phyloP scores from a whole-genome alignment of 2,113 vertebrate genomes.

The Sander lucioperca region DNA sequence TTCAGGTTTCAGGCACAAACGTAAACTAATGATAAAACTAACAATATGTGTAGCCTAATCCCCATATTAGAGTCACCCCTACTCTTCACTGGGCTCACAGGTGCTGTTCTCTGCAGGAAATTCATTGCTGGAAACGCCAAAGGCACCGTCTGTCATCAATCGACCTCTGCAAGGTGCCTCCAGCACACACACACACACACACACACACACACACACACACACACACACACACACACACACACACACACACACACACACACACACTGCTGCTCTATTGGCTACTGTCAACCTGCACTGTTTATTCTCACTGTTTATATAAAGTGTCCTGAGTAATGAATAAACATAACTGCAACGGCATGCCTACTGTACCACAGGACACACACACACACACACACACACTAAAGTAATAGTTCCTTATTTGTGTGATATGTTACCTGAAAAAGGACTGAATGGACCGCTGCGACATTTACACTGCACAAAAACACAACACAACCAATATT shows the following conservation, averaged over 20 bases:
- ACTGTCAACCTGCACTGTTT: constrained; percentile 33
- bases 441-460: not conserved
- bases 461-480: not conserved
- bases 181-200: not conserved
- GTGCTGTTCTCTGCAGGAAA: constrained; percentile 13
- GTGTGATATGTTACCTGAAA: not conserved
- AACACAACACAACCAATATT: not conserved
- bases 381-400: not conserved
- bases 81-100: not conserved
- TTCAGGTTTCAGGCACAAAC: not conserved
- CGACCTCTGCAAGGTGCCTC: constrained; percentile 22
- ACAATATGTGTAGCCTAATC: not conserved
- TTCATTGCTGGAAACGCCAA: constrained; percentile 27
- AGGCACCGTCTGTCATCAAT: constrained; percentile 25
- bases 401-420: not conserved
- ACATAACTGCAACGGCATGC: constrained; percentile 12
- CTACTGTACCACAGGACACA: not conserved
- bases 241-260: constrained; percentile 29
- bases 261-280: not conserved
- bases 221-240: constrained; percentile 23
- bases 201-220: constrained; percentile 5
- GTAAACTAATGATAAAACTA: not conserved
- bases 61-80: not conserved
- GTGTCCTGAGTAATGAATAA: constrained; percentile 14
- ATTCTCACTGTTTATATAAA: constrained; percentile 41